Conservation (phyloP, 2,888 invertebrate species). For the Gasteruption jaculator region DNA sequence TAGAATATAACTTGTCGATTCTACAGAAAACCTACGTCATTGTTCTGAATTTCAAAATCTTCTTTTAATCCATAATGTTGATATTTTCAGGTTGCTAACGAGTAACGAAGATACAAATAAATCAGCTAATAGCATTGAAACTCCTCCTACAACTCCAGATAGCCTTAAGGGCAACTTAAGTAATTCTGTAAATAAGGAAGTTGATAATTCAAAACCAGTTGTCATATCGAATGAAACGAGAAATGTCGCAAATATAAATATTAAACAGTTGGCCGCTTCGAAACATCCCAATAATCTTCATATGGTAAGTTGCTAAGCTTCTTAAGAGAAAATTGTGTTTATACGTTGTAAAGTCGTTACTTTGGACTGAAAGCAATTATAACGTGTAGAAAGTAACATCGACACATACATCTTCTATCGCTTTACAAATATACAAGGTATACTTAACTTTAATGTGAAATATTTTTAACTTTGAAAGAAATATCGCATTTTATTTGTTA, state of each 20-base stretch:
- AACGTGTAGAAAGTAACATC: too few relatives aligned
- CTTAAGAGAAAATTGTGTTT: too few relatives aligned
- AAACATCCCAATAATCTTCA: constrained; percentile 27
- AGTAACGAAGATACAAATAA: constrained; percentile 29
- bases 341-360: too few relatives aligned
- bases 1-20: constrained; percentile 5
- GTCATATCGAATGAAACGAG: constrained; percentile 24
- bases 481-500: too few relatives aligned
- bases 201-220: constrained; percentile 25
- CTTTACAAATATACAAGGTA: too few relatives aligned
- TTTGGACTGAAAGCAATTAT: too few relatives aligned
- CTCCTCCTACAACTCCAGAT: constrained; percentile 33
- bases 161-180: constrained; percentile 29
- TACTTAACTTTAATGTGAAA: too few relatives aligned
- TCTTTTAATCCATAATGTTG: too few relatives aligned
- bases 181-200: constrained; percentile 30
- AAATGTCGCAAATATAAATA: constrained; percentile 21
- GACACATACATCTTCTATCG: too few relatives aligned
- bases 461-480: too few relatives aligned
- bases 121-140: constrained; percentile 28
- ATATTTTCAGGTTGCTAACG: constrained; percentile 33
- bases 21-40: too few relatives aligned
- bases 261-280: constrained; percentile 28
- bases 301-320: constrained; percentile 31
- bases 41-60: neutral